Percentiles rank a stretch among this genome's conserved stretches.
Evolutionary conservation across 2,888 invertebrate species (phyloP).

Genomic region (Sminthurinus aureus): DNA sequence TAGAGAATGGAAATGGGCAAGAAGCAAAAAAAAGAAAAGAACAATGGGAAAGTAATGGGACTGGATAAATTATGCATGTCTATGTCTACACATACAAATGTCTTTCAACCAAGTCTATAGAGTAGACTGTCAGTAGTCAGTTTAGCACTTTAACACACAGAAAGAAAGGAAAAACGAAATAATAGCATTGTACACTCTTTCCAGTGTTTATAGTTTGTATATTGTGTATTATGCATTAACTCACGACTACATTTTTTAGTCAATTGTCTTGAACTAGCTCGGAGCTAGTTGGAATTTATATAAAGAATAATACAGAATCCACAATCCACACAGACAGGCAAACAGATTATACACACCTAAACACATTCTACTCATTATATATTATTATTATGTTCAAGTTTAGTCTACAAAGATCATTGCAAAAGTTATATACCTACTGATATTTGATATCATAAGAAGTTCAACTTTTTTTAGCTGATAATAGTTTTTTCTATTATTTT

Average conservation of each 20-base stretch:
- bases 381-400: too few relatives aligned
- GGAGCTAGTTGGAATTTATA: background rate
- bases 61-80: background rate
- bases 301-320: background rate
- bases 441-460: background rate
- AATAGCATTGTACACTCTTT: too few relatives aligned
- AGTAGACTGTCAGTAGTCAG: too few relatives aligned
- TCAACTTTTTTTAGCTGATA: background rate
- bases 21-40: background rate
- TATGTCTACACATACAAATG: background rate
- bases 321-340: background rate
- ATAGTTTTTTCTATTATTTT: background rate
- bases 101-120: too few relatives aligned
- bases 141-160: too few relatives aligned
- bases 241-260: constrained; percentile 1
- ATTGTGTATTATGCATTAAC: background rate
- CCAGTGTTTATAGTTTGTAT: too few relatives aligned
- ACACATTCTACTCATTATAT: too few relatives aligned
- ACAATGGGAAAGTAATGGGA: background rate
- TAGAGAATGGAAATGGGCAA: background rate
- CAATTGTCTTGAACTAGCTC: background rate
- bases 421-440: background rate
- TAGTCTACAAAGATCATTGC: background rate
- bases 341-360: background rate
- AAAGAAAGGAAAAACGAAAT: too few relatives aligned